phyloP scores from a whole-genome alignment of 2,888 invertebrate genomes.

The Catocala fraxini region DNA sequence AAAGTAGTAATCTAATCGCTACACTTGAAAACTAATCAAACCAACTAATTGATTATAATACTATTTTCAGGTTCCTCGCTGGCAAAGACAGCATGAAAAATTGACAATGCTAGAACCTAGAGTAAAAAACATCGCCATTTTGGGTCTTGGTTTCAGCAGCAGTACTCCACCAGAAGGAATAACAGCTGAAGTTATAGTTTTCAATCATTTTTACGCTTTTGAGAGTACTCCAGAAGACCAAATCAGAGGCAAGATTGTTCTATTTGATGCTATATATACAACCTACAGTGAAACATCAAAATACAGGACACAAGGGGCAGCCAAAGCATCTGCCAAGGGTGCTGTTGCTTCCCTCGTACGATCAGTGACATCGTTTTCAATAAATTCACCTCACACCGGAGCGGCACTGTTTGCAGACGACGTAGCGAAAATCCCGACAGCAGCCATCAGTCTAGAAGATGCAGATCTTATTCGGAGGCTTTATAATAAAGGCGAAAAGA shows the following conservation, averaged over 20 bases:
- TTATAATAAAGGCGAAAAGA: slow-evolving; percentile 83
- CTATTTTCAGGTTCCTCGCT: slow-evolving; percentile 73
- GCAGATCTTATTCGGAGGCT: slow-evolving; percentile 91
- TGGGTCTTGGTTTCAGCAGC: slow-evolving; percentile 91
- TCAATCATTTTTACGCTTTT: slow-evolving; percentile 90
- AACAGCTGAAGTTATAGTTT: slow-evolving; percentile 91
- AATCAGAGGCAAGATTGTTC: slow-evolving; percentile 91
- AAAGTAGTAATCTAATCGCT: too few species aligned
- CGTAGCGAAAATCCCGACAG: slow-evolving; percentile 90
- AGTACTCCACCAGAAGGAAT: slow-evolving; percentile 91
- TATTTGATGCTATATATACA: slow-evolving; percentile 90
- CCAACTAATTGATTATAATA: too few species aligned
- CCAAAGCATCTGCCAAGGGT: slow-evolving; percentile 90
- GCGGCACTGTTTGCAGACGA: slow-evolving; percentile 88
- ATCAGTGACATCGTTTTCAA: slow-evolving; percentile 92
- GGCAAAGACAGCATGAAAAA: slow-evolving; percentile 90
- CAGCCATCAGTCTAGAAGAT: slow-evolving; percentile 93
- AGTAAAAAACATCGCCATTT: slow-evolving; percentile 87
- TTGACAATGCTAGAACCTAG: slow-evolving; percentile 90
- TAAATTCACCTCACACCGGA: slow-evolving; percentile 93
- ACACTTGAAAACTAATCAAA: too few species aligned
- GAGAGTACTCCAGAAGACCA: slow-evolving; percentile 76
- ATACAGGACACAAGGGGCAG: slow-evolving; percentile 90
- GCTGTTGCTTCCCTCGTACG: slow-evolving; percentile 92
- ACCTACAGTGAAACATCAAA: slow-evolving; percentile 89